These are phyloP conservation scores for Timema podura DNA, from an alignment of 2,888 invertebrate genomes.

Conservation along the genomic window DNA sequence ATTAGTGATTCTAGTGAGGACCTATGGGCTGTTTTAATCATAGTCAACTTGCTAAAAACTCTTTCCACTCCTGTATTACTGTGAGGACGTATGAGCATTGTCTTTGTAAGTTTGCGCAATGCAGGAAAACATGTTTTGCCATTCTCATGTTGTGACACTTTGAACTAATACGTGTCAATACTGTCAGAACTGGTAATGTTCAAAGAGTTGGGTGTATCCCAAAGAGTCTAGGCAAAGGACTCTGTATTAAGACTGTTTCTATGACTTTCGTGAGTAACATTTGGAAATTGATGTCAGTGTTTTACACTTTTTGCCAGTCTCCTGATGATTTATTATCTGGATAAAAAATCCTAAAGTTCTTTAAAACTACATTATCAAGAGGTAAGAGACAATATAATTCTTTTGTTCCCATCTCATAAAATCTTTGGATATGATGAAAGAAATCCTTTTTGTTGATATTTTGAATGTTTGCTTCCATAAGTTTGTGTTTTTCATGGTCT, in stretches of 20 bases:
- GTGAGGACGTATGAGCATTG: slow-evolving; percentile 15
- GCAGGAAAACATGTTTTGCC: too few relatives aligned
- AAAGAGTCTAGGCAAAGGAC: neutral
- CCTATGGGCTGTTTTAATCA: slow-evolving; percentile 15
- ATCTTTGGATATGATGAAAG: neutral
- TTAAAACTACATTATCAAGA: slow-evolving; percentile 14
- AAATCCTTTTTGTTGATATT: slow-evolving; percentile 9
- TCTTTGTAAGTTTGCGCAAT: slow-evolving; percentile 8
- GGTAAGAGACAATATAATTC: slow-evolving; percentile 12
- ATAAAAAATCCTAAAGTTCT: neutral
- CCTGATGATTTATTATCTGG: slow-evolving; percentile 4
- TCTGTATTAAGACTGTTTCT: neutral
- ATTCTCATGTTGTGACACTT: too few relatives aligned
- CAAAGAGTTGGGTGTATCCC: too few relatives aligned
- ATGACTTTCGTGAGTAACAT: slow-evolving; percentile 1
- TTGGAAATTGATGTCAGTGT: slow-evolving; percentile 4
- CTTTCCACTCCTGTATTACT: slow-evolving; percentile 16
- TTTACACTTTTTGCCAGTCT: slow-evolving; percentile 11
- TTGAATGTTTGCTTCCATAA: neutral
- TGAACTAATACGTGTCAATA: too few relatives aligned
- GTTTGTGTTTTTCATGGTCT: neutral
- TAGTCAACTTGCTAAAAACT: slow-evolving; percentile 4
- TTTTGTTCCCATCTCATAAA: slow-evolving; percentile 4
- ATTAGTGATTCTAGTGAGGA: slow-evolving; percentile 3
- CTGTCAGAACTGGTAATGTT: too few relatives aligned